Percentiles rank a stretch among this genome's conserved stretches.
Conservation (phyloP, 2,113 vertebrate species). For the Regulus satrapa region DNA sequence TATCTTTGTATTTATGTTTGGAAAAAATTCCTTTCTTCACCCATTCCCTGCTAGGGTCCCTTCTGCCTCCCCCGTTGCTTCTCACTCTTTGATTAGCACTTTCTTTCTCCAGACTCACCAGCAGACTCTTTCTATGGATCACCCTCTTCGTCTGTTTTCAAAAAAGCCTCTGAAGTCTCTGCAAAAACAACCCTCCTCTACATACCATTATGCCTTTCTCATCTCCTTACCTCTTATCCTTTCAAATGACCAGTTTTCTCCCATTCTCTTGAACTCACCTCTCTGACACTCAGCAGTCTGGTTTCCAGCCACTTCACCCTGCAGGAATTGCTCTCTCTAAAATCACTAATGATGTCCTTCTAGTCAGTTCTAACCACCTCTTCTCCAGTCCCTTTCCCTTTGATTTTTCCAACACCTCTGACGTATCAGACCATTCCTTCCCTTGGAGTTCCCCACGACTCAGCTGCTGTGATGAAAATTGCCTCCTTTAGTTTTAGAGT, state of each 20-base stretch:
- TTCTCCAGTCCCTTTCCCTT: slow-evolving; percentile 39
- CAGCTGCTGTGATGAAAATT: neutral
- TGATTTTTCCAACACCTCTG: slow-evolving; percentile 56
- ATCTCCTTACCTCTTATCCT: slow-evolving; percentile 53
- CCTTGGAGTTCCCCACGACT: neutral
- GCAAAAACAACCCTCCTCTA: slow-evolving; percentile 50
- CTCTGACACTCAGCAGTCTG: slow-evolving; percentile 55
- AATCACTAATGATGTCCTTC: slow-evolving; percentile 65
- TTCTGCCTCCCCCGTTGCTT: neutral
- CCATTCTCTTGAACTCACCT: slow-evolving; percentile 61
- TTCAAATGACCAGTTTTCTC: slow-evolving; percentile 59
- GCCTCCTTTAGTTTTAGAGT: neutral
- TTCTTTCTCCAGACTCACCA: neutral
- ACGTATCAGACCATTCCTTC: neutral
- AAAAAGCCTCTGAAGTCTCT: slow-evolving; percentile 46
- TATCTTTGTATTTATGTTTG: neutral
- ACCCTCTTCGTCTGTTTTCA: slow-evolving; percentile 10
- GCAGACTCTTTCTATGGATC: neutral
- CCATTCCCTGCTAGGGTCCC: neutral
- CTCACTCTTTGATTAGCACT: neutral
- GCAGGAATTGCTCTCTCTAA: slow-evolving; percentile 54
- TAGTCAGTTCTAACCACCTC: slow-evolving; percentile 37
- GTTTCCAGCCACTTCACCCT: slow-evolving; percentile 66
- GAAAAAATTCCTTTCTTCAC: neutral
- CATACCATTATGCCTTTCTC: slow-evolving; percentile 48